Percentiles rank a stretch among this genome's conserved stretches.
Evolutionary conservation across 2,113 vertebrate genomes (phyloP).

Genomic region (Sphyrna mokarran): DNA sequence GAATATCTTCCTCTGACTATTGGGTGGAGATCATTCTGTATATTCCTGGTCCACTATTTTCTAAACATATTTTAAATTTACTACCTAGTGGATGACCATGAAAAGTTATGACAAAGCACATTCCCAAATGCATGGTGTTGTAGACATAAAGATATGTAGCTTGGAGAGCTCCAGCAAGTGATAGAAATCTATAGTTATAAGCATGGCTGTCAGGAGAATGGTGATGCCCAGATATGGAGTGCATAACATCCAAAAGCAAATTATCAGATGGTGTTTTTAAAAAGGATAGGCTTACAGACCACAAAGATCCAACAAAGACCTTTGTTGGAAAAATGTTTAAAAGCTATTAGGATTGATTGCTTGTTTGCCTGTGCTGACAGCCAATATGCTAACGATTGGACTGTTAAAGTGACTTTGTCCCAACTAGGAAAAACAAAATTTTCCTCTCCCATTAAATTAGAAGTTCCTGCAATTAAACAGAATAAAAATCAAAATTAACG

Average conservation of each 20-base stretch:
- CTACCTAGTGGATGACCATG: background rate
- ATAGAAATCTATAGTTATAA: background rate
- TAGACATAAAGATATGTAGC: background rate
- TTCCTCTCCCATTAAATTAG: too few relatives aligned
- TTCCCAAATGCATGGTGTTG: background rate
- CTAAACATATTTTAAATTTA: background rate
- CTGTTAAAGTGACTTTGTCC: too few relatives aligned
- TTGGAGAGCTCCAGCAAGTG: background rate
- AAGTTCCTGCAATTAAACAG: too few relatives aligned
- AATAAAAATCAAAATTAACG: too few relatives aligned
- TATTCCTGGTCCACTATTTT: background rate
- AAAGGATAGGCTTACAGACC: too few relatives aligned
- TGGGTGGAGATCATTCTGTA: background rate
- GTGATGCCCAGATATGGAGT: background rate
- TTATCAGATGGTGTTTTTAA: background rate
- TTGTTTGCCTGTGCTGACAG: too few relatives aligned
- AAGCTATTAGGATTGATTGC: too few relatives aligned
- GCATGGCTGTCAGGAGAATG: background rate
- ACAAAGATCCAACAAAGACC: too few relatives aligned
- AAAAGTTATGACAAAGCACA: background rate
- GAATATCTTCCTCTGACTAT: background rate
- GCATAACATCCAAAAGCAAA: background rate
- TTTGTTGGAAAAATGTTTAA: too few relatives aligned
- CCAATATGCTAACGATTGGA: too few relatives aligned
- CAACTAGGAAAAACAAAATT: too few relatives aligned